Percentiles rank a stretch among this genome's conserved stretches.
Evolutionary conservation across 2,113 vertebrate genomes (phyloP).

Genomic region (Tenrec ecaudatus): DNA sequence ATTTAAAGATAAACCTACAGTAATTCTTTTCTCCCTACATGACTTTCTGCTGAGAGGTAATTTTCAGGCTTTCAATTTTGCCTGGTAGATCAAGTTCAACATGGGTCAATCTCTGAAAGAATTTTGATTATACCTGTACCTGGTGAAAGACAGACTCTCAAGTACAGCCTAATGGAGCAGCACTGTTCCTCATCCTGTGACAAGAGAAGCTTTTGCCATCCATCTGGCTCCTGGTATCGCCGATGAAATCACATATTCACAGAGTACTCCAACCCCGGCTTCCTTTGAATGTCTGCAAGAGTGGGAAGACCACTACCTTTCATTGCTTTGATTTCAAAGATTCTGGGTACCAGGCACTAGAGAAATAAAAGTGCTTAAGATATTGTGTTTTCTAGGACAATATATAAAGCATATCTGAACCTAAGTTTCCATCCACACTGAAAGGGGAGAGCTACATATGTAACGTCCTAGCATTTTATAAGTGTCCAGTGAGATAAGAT

Average conservation of each 20-base stretch:
- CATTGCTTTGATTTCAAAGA: neutral
- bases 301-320: neutral
- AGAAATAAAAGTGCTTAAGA: neutral
- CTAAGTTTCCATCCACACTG: neutral
- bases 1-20: neutral
- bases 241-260: neutral
- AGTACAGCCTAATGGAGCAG: neutral
- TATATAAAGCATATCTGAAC: neutral
- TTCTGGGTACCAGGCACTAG: neutral
- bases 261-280: neutral
- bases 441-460: neutral
- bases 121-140: neutral
- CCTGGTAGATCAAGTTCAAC: neutral
- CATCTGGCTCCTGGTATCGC: neutral
- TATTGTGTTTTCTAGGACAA: neutral
- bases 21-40: neutral
- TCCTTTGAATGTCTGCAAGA: neutral
- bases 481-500: neutral
- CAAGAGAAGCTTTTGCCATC: neutral
- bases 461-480: neutral
- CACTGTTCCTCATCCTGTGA: neutral
- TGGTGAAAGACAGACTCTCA: neutral
- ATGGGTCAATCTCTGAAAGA: neutral
- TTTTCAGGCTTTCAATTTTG: conserved; percentile 5
- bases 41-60: neutral